These are phyloP conservation scores for Lysandra coridon DNA, from an alignment of 2,888 invertebrate genomes.

Conservation along the genomic window DNA sequence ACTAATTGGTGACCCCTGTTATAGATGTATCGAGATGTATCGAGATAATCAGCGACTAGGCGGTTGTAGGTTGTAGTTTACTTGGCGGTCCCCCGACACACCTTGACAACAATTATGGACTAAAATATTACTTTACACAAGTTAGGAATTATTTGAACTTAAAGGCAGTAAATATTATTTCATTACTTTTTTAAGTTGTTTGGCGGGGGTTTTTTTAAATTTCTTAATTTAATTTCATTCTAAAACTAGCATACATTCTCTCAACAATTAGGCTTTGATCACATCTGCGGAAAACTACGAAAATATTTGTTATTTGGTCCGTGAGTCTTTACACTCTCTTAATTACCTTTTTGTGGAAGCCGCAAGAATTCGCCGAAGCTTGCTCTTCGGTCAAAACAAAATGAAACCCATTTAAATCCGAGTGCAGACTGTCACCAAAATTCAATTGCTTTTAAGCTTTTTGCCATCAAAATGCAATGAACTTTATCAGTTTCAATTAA, in stretches of 20 bases:
- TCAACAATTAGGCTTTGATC: neutral
- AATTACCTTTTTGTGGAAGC: conserved; percentile 8
- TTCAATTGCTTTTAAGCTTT: conserved; percentile 23
- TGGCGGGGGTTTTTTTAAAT: no score
- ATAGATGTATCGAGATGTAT: no score
- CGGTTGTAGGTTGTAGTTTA: no score
- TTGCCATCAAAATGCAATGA: conserved; percentile 16
- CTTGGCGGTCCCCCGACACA: no score
- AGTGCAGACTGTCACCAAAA: conserved; percentile 24
- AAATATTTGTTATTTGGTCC: neutral
- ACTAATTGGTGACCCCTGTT: no score
- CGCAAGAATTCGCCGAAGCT: neutral
- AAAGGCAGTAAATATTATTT: no score
- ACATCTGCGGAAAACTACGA: neutral
- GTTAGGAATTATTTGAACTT: no score
- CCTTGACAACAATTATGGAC: no score
- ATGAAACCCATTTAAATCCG: conserved; percentile 16
- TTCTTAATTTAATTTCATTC: neutral
- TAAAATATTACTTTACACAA: no score
- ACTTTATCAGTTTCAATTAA: conserved; percentile 28
- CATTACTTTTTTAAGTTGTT: no score
- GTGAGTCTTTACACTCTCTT: neutral
- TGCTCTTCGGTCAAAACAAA: conserved; percentile 10
- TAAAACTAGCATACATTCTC: neutral
- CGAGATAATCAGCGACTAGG: no score